These are phyloP conservation scores for Salvelinus alpinus DNA, from an alignment of 2,113 vertebrate species.

Conservation along the genomic window DNA sequence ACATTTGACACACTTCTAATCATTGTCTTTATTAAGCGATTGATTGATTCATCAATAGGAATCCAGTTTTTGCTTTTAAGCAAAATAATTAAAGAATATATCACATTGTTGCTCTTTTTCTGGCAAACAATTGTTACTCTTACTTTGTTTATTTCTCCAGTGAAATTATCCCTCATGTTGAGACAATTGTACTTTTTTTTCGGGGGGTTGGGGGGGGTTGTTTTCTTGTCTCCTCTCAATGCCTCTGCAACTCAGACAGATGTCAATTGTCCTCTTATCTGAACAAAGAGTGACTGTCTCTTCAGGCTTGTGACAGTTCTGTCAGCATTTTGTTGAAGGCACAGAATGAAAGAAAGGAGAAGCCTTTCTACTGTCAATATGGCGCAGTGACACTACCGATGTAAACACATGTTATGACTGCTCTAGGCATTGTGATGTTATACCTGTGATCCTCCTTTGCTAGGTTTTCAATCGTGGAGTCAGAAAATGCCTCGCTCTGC, in stretches of 20 bases:
- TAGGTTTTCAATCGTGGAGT: conserved; percentile 83
- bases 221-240: conserved; percentile 9
- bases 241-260: conserved; percentile 8
- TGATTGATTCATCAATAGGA: background rate
- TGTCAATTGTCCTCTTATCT: conserved; percentile 30
- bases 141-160: conserved; percentile 6
- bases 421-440: background rate
- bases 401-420: background rate
- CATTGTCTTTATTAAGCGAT: background rate
- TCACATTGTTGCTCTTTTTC: background rate
- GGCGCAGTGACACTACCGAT: background rate
- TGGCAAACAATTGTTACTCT: too few species aligned
- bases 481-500: conserved; percentile 81
- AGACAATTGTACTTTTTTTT: background rate
- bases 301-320: conserved; percentile 20
- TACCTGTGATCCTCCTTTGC: conserved; percentile 16
- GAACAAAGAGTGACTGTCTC: conserved; percentile 32
- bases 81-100: background rate
- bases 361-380: background rate
- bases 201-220: background rate
- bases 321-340: conserved; percentile 12
- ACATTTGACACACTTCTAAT: background rate
- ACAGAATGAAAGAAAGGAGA: background rate
- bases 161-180: background rate
- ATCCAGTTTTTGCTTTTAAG: background rate